Conservation (phyloP, 2,888 invertebrate species). For the Magallana nippona region DNA sequence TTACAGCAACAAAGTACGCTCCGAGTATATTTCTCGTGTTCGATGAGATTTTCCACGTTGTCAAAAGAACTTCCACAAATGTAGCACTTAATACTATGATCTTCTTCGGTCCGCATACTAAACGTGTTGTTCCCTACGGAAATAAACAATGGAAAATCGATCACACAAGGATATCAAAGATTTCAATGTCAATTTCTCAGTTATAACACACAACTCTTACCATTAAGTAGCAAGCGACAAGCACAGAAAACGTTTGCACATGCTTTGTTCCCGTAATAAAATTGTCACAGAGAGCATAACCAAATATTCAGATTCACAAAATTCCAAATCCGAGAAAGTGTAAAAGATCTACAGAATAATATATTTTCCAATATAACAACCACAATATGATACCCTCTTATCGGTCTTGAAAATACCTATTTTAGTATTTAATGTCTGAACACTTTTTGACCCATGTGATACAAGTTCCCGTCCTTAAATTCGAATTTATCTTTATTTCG, state of each 20-base stretch:
- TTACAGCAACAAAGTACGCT: conserved; percentile 31
- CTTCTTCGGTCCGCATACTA: neutral
- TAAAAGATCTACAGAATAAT: neutral
- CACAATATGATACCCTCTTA: too few relatives aligned
- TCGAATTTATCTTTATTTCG: conserved; percentile 26
- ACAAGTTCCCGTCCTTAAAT: neutral
- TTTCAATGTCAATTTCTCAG: neutral
- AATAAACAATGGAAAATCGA: conserved; percentile 12
- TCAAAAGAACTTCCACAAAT: conserved; percentile 8
- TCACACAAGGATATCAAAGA: neutral
- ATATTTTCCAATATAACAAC: neutral
- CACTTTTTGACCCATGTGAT: conserved; percentile 19
- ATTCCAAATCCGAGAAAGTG: too few relatives aligned
- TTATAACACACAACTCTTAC: neutral
- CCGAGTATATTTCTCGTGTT: conserved; percentile 17
- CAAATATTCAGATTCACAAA: too few relatives aligned
- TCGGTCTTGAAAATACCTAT: neutral
- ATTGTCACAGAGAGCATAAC: too few relatives aligned
- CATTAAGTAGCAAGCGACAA: too few relatives aligned
- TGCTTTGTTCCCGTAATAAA: too few relatives aligned
- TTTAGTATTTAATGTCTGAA: neutral
- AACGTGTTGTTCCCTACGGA: neutral
- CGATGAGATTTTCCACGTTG: conserved; percentile 11
- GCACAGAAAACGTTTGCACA: too few relatives aligned
- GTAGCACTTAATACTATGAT: conserved; percentile 5